Evolutionary conservation across 2,888 invertebrate species (phyloP).

Genomic region (Patella ulyssiponensis): DNA sequence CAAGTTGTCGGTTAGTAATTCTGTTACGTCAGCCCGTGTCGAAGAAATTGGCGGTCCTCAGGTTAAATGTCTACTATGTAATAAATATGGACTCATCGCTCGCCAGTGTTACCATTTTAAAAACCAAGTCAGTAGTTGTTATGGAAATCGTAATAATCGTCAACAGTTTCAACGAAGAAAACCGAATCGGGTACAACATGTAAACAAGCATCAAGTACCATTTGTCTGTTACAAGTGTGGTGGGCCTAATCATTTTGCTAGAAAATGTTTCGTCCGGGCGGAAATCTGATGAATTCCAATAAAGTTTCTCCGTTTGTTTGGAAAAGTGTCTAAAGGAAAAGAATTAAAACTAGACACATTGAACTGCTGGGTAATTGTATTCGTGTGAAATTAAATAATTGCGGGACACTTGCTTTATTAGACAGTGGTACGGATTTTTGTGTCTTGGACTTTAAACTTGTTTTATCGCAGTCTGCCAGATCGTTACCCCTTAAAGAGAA

Average conservation of each 20-base stretch:
- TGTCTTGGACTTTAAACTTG: background rate
- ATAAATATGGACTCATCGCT: background rate
- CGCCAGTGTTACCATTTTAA: background rate
- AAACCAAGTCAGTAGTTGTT: background rate
- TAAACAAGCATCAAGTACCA: too few relatives aligned
- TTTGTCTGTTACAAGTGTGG: background rate
- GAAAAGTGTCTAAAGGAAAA: too few relatives aligned
- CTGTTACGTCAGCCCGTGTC: too few relatives aligned
- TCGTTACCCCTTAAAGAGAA: background rate
- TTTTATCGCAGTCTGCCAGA: background rate
- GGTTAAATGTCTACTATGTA: background rate
- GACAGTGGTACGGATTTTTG: constrained; percentile 13
- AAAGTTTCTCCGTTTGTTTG: background rate
- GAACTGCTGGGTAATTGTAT: background rate
- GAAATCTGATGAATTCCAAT: background rate
- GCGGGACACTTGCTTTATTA: background rate
- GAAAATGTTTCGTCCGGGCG: background rate
- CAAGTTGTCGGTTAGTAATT: background rate
- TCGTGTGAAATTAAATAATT: background rate
- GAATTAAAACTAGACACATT: too few relatives aligned
- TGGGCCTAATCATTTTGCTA: background rate
- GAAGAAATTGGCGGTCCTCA: too few relatives aligned
- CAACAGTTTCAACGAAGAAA: too few relatives aligned
- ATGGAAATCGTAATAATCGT: background rate
- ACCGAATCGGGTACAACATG: too few relatives aligned